Conservation (phyloP, 1,140 invertebrate species). For the Cepaea nemoralis region DNA sequence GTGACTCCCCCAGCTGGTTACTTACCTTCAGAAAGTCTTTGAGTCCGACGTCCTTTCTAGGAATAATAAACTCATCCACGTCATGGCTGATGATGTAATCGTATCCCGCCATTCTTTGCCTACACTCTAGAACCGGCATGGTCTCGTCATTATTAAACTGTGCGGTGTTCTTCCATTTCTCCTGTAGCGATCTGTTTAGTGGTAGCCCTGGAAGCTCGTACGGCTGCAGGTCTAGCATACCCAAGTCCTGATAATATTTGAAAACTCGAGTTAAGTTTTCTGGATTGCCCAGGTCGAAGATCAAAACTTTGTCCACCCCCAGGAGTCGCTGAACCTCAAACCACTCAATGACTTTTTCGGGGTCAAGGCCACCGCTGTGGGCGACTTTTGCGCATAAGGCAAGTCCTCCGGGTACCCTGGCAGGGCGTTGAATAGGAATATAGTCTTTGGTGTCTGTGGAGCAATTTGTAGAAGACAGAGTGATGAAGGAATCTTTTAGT, state of each 20-base stretch:
- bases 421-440: background rate
- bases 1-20: too few species aligned
- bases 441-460: conserved; percentile 1
- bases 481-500: background rate
- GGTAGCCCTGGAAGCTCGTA: conserved; percentile 40
- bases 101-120: conserved; percentile 41
- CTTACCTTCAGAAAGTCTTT: conserved; percentile 38
- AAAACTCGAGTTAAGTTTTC: conserved; percentile 33
- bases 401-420: background rate
- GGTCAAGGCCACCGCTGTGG: conserved; percentile 24
- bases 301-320: conserved; percentile 42
- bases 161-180: background rate
- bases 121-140: conserved; percentile 44
- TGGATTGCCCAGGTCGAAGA: conserved; percentile 36
- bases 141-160: conserved; percentile 45
- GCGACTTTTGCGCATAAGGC: conserved; percentile 19
- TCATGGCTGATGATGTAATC: conserved; percentile 34
- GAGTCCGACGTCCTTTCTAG: background rate
- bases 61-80: conserved; percentile 43
- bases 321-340: conserved; percentile 43
- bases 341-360: conserved; percentile 42
- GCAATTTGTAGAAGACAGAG: background rate
- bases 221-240: conserved; percentile 31
- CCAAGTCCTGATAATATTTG: conserved; percentile 33
- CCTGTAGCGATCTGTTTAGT: conserved; percentile 1